Evolutionary conservation across 2,888 invertebrate species (phyloP).

Genomic region (Gibbula magus): DNA sequence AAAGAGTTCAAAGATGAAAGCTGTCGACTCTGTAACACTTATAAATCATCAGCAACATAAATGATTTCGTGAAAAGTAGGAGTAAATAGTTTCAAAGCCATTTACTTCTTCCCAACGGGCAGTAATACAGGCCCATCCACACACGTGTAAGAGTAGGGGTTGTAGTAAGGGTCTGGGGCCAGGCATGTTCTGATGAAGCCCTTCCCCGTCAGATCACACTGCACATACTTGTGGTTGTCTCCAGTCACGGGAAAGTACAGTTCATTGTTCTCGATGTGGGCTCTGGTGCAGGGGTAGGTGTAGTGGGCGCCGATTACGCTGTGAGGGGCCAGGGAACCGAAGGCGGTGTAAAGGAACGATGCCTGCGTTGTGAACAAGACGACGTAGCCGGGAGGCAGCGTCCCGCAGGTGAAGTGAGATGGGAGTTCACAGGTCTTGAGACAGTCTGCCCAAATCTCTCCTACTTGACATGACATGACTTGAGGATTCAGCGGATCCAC

Average conservation of each 20-base stretch:
- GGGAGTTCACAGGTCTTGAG: constrained; percentile 40
- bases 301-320: constrained; percentile 3
- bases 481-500: constrained; percentile 36
- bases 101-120: too few species aligned
- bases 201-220: constrained; percentile 51
- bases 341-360: neutral
- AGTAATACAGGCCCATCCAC: constrained; percentile 63
- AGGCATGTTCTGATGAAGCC: constrained; percentile 44
- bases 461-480: constrained; percentile 7
- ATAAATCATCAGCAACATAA: too few species aligned
- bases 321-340: neutral
- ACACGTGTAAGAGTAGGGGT: constrained; percentile 67
- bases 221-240: constrained; percentile 51
- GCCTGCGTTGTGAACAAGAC: neutral
- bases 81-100: too few species aligned
- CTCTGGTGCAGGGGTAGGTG: constrained; percentile 44
- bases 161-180: constrained; percentile 52
- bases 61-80: too few species aligned
- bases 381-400: neutral
- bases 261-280: constrained; percentile 32
- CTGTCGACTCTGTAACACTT: too few species aligned
- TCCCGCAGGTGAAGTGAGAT: neutral
- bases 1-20: too few species aligned
- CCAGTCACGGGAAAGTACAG: constrained; percentile 44
- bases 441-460: constrained; percentile 12